Conservation (phyloP, 1,140 invertebrate genomes). For the Notospermus geniculatus region DNA sequence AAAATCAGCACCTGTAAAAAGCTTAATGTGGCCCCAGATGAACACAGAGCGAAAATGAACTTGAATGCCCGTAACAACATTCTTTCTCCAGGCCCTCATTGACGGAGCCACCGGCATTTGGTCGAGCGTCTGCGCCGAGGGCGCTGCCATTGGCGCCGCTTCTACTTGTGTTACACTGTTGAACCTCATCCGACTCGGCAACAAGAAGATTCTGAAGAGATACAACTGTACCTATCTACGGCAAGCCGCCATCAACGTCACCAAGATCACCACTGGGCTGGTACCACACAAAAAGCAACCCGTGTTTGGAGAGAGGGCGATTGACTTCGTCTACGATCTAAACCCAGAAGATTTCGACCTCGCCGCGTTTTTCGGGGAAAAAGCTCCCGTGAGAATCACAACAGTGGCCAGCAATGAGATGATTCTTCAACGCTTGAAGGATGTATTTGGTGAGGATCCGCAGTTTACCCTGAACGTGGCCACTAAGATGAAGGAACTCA, state of each 20-base stretch:
- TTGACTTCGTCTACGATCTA: neutral
- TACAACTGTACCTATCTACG: conserved; percentile 12
- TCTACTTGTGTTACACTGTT: conserved; percentile 7
- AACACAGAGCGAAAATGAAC: no score
- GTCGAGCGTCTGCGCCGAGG: conserved; percentile 13
- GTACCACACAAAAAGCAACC: neutral
- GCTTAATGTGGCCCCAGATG: no score
- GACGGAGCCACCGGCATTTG: neutral
- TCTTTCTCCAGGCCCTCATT: neutral
- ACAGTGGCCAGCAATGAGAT: conserved; percentile 2
- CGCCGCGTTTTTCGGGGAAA: conserved; percentile 7
- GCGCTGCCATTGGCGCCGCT: neutral
- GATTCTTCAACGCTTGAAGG: neutral
- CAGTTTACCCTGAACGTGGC: neutral
- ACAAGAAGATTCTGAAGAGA: conserved; percentile 5
- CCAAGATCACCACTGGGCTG: conserved; percentile 2
- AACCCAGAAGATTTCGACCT: conserved; percentile 5
- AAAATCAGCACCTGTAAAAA: no score
- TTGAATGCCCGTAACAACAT: no score
- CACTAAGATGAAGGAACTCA: conserved; percentile 7
- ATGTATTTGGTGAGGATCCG: neutral
- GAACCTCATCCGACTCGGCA: conserved; percentile 10
- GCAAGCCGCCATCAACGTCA: conserved; percentile 11
- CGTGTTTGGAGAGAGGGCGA: neutral
- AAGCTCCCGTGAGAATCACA: neutral